These are phyloP conservation scores for Crotalus viridis DNA, from an alignment of 2,113 vertebrate species.

Conservation along the genomic window DNA sequence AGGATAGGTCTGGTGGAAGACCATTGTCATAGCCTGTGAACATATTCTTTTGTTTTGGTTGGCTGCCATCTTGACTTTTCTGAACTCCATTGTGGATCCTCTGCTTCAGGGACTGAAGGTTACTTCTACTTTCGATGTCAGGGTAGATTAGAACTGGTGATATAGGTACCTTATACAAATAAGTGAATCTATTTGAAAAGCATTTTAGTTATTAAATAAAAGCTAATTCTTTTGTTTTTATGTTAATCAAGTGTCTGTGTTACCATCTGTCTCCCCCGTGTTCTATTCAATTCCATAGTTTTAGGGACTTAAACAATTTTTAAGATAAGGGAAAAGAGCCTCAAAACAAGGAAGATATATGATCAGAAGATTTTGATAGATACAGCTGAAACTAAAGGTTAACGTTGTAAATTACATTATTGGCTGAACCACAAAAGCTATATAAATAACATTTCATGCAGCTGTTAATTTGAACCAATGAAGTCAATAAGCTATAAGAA, in stretches of 20 bases:
- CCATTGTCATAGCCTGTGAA: neutral
- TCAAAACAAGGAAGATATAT: neutral
- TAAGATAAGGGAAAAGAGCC: neutral
- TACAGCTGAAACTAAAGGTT: constrained; percentile 26
- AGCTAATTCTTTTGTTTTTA: neutral
- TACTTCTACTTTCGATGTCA: neutral
- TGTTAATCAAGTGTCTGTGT: neutral
- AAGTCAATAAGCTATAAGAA: constrained; percentile 11
- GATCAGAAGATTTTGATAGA: neutral
- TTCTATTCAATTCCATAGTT: neutral
- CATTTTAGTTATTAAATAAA: neutral
- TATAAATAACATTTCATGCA: constrained; percentile 40
- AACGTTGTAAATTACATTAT: constrained; percentile 39
- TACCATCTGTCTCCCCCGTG: neutral
- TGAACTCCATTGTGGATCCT: neutral
- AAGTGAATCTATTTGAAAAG: neutral
- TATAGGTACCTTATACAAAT: neutral
- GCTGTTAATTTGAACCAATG: neutral
- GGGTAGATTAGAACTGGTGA: neutral
- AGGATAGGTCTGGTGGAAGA: neutral
- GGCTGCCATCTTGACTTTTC: neutral
- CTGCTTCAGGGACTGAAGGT: neutral
- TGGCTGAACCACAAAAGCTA: constrained; percentile 39
- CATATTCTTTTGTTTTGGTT: neutral
- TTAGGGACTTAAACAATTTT: neutral